Evolutionary conservation across 2,113 vertebrate species (phyloP), one percentile per base, ranked within the genome.

Genomic region (Vidua macroura): DNA sequence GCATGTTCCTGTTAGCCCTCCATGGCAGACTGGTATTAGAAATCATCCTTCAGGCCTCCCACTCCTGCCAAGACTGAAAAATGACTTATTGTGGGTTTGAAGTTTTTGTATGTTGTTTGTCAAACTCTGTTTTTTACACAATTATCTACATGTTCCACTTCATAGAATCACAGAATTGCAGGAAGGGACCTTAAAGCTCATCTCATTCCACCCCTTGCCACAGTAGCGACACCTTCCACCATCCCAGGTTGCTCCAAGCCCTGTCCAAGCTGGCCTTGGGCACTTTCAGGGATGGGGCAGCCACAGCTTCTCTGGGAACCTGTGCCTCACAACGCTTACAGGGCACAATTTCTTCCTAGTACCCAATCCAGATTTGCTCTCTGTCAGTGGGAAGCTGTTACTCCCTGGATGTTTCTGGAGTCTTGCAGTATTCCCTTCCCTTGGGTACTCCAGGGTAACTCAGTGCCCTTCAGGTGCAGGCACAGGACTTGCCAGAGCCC

Each of bases 231-330:
- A 43, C 35, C 14, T 72, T 33, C 31, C 51, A 7, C 23, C 27
- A 6, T 6, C 33, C 27, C 35, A 51, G 18, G 9, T 0, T 64
- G 43, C 35, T 64, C 31, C 28, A 79, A 20, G 20, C 5, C 28
- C 20, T 0, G 0, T 49, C 25, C 35, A 37, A 0, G 31, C 21
- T 33, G 31, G 37, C 35, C 22, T 44, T 43, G 52, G 59, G 33
- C 43, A 43, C 22, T 80, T 4, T 3, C 51, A 66, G 25, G 37
- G 51, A 8, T 27, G 10, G 35, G 15, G 31, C 76, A 88, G 43
- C 67, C 67, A 43, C 35, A 74, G 52, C 53, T 60, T 4, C 28
- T 25, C 23, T 75, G 69, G 15, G 13, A 30, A 1, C 23, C 8
- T 68, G 30, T 68, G 53, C 27, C 43, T 33, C 11, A 0, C 11